Evolutionary conservation across 1,140 invertebrate species (phyloP), one percentile per base, ranked within the genome.

Genomic region (Micrasema longulum): DNA sequence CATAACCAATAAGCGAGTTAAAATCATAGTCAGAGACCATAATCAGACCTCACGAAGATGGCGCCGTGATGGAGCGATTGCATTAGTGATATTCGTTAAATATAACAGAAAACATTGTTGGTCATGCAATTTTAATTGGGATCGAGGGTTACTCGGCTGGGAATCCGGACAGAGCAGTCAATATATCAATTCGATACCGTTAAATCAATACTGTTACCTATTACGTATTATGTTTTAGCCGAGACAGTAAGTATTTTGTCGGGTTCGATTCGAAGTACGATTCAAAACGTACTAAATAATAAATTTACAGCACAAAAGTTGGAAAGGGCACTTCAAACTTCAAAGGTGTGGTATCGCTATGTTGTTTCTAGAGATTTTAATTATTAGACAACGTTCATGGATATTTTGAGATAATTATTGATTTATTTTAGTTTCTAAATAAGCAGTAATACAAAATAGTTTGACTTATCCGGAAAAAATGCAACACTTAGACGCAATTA

Each of bases 11-110:
- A 57, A 57, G 26, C 5, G 26, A 35, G n/a, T 12, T n/a, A 20
- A 36, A 36, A 57, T n/a, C 53, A 57, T 57, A 57, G 36, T 57
- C 23, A 4, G 23, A 23, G 50, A 53, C 2, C 23, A 11, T 57
- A 57, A 57, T 57, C 36, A 31, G n/a, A 18, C 16, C 53, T 20
- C 53, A 57, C 53, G 53, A 57, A 2, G 53, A 35, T 7, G 31
- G 14, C 16, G n/a, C 9, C 53, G 53, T 57, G 53, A 57, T 57
- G 53, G 20, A 2, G n/a, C 26, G 26, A 57, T 57, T 38, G 53
- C 53, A 35, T 35, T n/a, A 14, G 50, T 5, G 53, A 57, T 57
- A 38, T 57, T 57, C 53, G 53, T 57, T 26, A 31, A 57, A 57
- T 35, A 18, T 14, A 57, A 57, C 9, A 53, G 18, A 11, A 12